Evolutionary conservation across 2,797 vertebrate species (phyloP).

Genomic region (Siniperca undulata): DNA sequence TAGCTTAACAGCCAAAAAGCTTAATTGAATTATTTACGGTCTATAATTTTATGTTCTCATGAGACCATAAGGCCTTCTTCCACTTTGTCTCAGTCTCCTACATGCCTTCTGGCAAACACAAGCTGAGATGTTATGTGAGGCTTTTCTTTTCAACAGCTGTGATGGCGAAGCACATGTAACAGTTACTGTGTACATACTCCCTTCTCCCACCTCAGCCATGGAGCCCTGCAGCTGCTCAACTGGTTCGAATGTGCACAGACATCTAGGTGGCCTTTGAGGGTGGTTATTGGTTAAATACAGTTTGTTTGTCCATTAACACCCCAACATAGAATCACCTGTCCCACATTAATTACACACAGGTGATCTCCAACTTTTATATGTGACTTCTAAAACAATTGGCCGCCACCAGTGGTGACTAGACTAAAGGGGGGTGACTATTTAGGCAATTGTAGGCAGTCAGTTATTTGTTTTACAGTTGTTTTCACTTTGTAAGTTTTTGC

Average conservation of each 20-base stretch:
- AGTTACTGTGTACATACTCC: background rate
- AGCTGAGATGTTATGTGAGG: background rate
- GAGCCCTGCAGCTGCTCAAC: background rate
- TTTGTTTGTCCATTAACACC: background rate
- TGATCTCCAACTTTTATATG: background rate
- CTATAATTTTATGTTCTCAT: background rate
- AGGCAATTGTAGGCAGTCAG: background rate
- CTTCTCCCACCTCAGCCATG: background rate
- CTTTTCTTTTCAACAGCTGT: background rate
- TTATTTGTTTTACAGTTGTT: background rate
- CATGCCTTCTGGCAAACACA: background rate
- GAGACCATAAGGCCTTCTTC: background rate
- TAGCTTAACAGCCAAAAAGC: background rate
- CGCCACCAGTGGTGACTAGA: too few relatives aligned
- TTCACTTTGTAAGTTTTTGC: background rate
- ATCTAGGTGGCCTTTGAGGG: background rate
- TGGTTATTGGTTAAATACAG: background rate
- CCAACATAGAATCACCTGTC: background rate
- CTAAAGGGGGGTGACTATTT: background rate
- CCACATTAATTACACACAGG: background rate
- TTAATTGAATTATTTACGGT: background rate
- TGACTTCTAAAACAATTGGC: background rate
- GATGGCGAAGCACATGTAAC: background rate
- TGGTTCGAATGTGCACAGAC: background rate
- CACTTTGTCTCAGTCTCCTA: background rate